Evolutionary conservation across 1,140 invertebrate genomes (phyloP).

Genomic region (Coelopa frigida): DNA sequence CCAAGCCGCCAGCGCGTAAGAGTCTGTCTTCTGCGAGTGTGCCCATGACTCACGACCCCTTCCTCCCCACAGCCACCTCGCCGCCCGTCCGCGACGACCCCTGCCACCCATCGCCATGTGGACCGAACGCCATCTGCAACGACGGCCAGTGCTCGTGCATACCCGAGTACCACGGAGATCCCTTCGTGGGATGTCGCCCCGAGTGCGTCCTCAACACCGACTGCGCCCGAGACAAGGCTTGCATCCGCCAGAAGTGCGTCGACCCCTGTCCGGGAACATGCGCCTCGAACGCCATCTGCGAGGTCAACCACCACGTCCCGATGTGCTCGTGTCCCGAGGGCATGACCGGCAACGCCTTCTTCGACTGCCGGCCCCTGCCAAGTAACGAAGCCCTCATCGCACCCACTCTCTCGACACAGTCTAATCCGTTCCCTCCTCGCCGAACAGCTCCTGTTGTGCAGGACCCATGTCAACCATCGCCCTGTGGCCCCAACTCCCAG

Average conservation of each 20-base stretch:
- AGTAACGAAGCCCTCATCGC: constrained; percentile 30
- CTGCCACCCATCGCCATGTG: constrained; percentile 75
- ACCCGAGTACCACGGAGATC: constrained; percentile 74
- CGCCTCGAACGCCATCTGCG: constrained; percentile 68
- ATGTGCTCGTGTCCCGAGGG: constrained; percentile 67
- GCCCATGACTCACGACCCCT: background rate
- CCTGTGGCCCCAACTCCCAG: constrained; percentile 72
- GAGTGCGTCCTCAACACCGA: constrained; percentile 82
- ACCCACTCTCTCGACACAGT: constrained; percentile 41
- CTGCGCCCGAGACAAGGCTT: constrained; percentile 63
- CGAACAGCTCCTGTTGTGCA: constrained; percentile 42
- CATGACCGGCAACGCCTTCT: constrained; percentile 66
- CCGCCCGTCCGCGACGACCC: constrained; percentile 32
- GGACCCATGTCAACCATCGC: constrained; percentile 62
- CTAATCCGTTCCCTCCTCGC: constrained; percentile 27
- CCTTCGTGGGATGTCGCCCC: constrained; percentile 72
- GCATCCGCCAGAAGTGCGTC: constrained; percentile 72
- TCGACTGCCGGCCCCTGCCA: constrained; percentile 42
- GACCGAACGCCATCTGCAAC: constrained; percentile 68
- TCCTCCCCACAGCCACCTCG: constrained; percentile 23
- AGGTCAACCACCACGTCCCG: constrained; percentile 67
- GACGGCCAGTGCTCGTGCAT: constrained; percentile 75
- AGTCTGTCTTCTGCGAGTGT: background rate
- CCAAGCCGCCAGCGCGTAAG: constrained; percentile 46
- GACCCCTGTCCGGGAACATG: constrained; percentile 75